Base-by-base conservation (phyloP, 2,797 vertebrate genomes). In the Nothura maculosa region DNA sequence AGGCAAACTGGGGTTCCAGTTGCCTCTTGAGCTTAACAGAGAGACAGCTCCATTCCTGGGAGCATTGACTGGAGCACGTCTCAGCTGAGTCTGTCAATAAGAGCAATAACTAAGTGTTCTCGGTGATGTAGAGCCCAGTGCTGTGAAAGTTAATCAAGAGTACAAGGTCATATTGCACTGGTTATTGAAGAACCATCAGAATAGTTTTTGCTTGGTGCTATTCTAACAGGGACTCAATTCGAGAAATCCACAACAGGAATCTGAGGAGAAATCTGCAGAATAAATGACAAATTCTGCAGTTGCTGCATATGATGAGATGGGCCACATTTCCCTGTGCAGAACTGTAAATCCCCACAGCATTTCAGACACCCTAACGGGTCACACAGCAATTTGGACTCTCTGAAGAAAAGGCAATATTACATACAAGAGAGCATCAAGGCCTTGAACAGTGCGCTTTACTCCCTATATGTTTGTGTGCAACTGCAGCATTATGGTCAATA, bases 151-250 rank as follows among this genome's bases (percentile, higher is more conserved):
- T 76, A 48, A 85, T 45, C 66, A 69, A 83, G 73, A 58, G 25
- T 61, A 43, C 60, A 76, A 28, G 38, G 66, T 63, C n/a, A 32
- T 73, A 55, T 78, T 69, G 42, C 42, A 40, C 43, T 78, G n/a
- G 62, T 55, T 88, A 32, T 88, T 79, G 78, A 84, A 92, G 38
- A 90, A 60, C 27, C 21, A 69, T 45, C 42, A 73, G 30, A 85
- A 55, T 7, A 7, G 4, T 8, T 62, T 92, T 74, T 81, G 60
- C 43, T 58, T 75, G 9, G 17, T 75, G 75, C 50, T 84, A 4
- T 40, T 86, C 27, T 30, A 34, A 54, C 4, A 3, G 19, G 12
- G 38, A 60, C 30, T 0, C 0, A 85, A 69, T 89, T 83, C 9
- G 63, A 79, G 3, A 79, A 69, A 60, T 43, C 43, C 73, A 32